Conservation (phyloP, 2,888 invertebrate genomes). For the Cyaniris semiargus region DNA sequence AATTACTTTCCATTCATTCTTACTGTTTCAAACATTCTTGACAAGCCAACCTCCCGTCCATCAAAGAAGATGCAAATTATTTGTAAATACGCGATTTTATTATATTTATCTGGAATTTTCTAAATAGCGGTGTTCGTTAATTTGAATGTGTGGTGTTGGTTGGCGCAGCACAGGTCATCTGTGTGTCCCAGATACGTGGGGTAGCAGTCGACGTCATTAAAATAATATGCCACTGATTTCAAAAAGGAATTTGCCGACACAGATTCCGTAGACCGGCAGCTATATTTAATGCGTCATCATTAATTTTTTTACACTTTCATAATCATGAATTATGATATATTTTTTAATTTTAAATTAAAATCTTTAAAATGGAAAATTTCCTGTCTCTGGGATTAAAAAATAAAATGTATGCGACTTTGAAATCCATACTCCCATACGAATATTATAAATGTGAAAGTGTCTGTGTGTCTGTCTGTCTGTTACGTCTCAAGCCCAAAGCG, state of each 20-base stretch:
- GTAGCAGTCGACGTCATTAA: neutral
- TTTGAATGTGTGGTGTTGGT: neutral
- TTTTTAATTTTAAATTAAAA: neutral
- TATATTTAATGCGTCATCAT: slow-evolving; percentile 6
- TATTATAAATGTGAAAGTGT: too few relatives aligned
- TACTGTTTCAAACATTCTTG: too few relatives aligned
- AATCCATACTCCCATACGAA: too few relatives aligned
- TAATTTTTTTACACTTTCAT: slow-evolving; percentile 5
- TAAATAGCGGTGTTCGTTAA: slow-evolving; percentile 1
- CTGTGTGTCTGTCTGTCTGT: too few relatives aligned
- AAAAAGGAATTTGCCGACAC: neutral
- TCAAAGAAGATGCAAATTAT: too few relatives aligned
- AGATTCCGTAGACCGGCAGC: neutral
- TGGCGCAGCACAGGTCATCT: neutral
- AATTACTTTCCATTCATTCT: too few relatives aligned
- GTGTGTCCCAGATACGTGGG: slow-evolving; percentile 1
- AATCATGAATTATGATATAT: neutral
- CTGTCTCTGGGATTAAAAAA: neutral
- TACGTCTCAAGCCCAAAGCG: too few relatives aligned
- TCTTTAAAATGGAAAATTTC: neutral
- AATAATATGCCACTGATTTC: slow-evolving; percentile 21
- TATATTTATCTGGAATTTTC: neutral
- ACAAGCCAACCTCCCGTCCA: too few relatives aligned
- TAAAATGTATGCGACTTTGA: too few relatives aligned
- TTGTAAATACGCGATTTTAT: too few relatives aligned